These are phyloP conservation scores for Scomber scombrus DNA, from an alignment of 2,113 vertebrate genomes.

Conservation along the genomic window DNA sequence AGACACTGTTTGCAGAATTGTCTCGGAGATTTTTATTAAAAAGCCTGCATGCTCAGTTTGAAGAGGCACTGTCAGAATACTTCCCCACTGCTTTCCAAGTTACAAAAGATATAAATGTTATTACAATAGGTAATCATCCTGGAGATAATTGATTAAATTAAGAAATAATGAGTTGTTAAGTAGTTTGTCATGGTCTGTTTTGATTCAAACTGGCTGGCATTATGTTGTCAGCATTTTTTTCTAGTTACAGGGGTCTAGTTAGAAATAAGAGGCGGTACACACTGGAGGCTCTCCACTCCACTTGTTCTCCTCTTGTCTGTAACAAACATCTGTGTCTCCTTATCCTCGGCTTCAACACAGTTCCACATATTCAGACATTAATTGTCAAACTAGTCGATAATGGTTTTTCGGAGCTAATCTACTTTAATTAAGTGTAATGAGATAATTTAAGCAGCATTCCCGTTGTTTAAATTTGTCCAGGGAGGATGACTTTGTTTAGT, in stretches of 20 bases:
- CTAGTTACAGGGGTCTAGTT: background rate
- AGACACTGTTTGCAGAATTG: conserved; percentile 40
- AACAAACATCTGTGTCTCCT: conserved; percentile 36
- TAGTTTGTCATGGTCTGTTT: background rate
- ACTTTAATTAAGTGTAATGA: conserved; percentile 4
- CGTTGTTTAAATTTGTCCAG: conserved; percentile 9
- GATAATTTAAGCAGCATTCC: background rate
- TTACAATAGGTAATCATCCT: background rate
- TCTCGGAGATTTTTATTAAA: conserved; percentile 13
- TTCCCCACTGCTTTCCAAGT: conserved; percentile 14
- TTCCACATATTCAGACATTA: conserved; percentile 17
- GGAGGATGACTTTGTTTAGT: background rate
- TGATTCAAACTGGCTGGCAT: conserved; percentile 14
- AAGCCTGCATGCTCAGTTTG: conserved; percentile 27
- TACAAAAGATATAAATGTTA: background rate
- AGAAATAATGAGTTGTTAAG: background rate
- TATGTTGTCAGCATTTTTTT: conserved; percentile 12
- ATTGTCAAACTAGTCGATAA: conserved; percentile 26
- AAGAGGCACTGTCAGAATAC: conserved; percentile 34
- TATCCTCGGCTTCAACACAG: conserved; percentile 24
- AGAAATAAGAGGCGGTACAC: background rate
- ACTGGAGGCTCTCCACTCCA: conserved; percentile 13
- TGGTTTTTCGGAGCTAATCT: conserved; percentile 3
- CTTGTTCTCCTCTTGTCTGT: conserved; percentile 16
- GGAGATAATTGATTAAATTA: background rate